Conservation (phyloP, 2,113 vertebrate genomes). For the Sinocyclocheilus anshuiensis region DNA sequence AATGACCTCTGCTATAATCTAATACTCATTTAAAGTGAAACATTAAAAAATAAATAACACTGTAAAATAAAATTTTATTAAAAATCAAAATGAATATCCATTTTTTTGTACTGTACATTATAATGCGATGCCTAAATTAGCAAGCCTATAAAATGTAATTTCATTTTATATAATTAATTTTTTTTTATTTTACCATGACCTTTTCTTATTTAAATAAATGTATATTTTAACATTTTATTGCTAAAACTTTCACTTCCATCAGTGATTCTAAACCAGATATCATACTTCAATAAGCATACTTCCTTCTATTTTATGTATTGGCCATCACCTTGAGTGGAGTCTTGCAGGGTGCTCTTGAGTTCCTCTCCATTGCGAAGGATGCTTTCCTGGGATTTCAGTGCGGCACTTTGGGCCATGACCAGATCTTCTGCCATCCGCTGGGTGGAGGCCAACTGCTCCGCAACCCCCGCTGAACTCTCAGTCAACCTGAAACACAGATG, state of each 20-base stretch:
- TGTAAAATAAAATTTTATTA: background rate
- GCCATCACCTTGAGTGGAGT: conserved; percentile 76
- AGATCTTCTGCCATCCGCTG: conserved; percentile 74
- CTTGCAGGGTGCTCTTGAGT: conserved; percentile 71
- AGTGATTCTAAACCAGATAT: background rate
- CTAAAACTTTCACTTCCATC: too few species aligned
- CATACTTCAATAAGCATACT: background rate
- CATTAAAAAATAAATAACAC: background rate
- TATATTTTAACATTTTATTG: background rate
- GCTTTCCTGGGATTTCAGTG: conserved; percentile 75
- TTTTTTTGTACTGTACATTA: background rate
- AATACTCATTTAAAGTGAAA: background rate
- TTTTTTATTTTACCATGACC: too few species aligned
- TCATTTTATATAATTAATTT: too few species aligned
- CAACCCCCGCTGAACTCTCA: conserved; percentile 77
- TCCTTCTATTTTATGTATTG: background rate
- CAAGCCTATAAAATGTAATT: too few species aligned
- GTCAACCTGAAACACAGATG: conserved; percentile 69
- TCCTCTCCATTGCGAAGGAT: conserved; percentile 78
- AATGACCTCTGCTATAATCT: background rate
- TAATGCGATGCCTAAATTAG: too few species aligned
- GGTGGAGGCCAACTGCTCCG: conserved; percentile 75
- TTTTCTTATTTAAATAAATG: background rate
- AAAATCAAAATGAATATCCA: background rate
- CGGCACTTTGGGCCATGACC: conserved; percentile 70